Evolutionary conservation across 2,113 vertebrate genomes (phyloP), one percentile per base, ranked within the genome.

Genomic region (Ailurus styani): DNA sequence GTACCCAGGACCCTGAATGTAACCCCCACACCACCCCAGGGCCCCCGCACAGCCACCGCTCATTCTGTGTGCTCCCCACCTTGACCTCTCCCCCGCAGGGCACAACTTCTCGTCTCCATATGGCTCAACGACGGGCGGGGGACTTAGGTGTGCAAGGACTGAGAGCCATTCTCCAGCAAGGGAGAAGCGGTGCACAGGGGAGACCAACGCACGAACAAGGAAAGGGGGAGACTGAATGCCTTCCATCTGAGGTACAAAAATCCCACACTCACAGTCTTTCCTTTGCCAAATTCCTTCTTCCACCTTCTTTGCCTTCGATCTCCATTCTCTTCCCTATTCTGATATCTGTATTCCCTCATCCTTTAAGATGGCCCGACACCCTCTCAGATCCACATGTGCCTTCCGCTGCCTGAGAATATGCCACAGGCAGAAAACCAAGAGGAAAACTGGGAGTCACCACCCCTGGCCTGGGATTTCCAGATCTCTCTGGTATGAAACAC

Each of bases 21-120:
- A 17, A 17, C 15, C 20, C 17, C 27, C 3, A 7, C 34, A 34
- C 6, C 21, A 31, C 6, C 23, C 27, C 34, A 4, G 0, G 0
- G 0, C 21, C 54, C 47, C 34, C 15, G 40, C 7, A 27, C 13
- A 25, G 29, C 42, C 42, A 57, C 14, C 2, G 1, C 34, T 21
- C 27, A 29, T 23, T 54, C 42, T 47, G 25, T 0, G 0, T 31
- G 45, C 10, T 54, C 21, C 42, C 45, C 42, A 21, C 40, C 9
- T 15, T 2, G 3, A 14, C 37, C 34, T 42, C 23, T 31, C 12
- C 12, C 54, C 25, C 20, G n/a, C 52, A 31, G 20, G 78, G 31
- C 20, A 77, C 20, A n/a, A 12, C 54, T 54, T 60, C 42, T 57
- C 3, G 1, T 31, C 34, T n/a, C 54, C 54, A 15, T 1, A 6